Conservation (phyloP, 1,140 invertebrate species). For the Drosophila eugracilis region DNA sequence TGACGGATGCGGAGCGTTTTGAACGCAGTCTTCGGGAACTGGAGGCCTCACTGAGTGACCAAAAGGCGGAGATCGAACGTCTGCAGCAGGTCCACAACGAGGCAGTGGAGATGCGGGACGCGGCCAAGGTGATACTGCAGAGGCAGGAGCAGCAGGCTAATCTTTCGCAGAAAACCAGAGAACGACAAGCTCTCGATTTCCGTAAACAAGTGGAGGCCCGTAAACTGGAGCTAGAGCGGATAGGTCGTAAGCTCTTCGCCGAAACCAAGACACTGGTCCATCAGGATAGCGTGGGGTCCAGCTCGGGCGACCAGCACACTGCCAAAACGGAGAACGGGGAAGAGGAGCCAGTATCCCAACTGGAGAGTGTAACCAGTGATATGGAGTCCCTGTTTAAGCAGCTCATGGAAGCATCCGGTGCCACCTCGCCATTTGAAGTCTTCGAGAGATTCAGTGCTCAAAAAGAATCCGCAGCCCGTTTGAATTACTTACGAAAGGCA, state of each 20-base stretch:
- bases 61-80: constrained; percentile 89
- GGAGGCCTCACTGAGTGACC: constrained; percentile 88
- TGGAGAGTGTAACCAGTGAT: constrained; percentile 82
- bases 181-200: constrained; percentile 87
- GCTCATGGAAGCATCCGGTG: constrained; percentile 91
- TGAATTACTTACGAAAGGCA: constrained; percentile 88
- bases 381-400: constrained; percentile 90
- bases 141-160: constrained; percentile 89
- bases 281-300: constrained; percentile 86
- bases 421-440: constrained; percentile 90
- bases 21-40: constrained; percentile 89
- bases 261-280: constrained; percentile 85
- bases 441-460: constrained; percentile 90
- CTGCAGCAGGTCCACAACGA: constrained; percentile 88
- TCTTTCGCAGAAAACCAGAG: constrained; percentile 87
- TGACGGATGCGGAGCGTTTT: constrained; percentile 89
- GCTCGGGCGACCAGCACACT: constrained; percentile 85
- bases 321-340: constrained; percentile 85
- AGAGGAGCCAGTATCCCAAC: constrained; percentile 80
- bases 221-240: constrained; percentile 88
- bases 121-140: constrained; percentile 88
- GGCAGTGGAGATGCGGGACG: constrained; percentile 88
- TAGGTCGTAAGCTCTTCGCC: constrained; percentile 90
- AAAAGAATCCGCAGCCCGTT: constrained; percentile 88
- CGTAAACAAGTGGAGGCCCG: constrained; percentile 89